A percentile compares a stretch with the other conserved stretches of the same genome.
These are phyloP conservation scores for Triplophysa tibetana DNA, from an alignment of 2,113 vertebrate genomes.

Conservation along the genomic window DNA sequence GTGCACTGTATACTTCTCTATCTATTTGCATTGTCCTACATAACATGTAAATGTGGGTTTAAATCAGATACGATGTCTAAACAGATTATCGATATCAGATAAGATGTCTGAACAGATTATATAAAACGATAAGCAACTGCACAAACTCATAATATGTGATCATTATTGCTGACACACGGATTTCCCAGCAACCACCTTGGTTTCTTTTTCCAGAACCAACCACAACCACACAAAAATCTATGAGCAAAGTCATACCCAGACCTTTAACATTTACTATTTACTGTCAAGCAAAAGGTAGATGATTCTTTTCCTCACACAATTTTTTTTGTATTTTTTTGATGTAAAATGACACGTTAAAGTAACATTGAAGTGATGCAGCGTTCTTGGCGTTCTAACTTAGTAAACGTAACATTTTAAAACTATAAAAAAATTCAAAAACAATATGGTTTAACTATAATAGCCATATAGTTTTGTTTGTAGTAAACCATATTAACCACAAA, in stretches of 20 bases:
- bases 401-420: too few relatives aligned
- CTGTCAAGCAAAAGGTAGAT: not conserved
- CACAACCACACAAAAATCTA: constrained; percentile 11
- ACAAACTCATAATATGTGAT: not conserved
- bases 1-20: too few relatives aligned
- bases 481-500: too few relatives aligned
- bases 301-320: too few relatives aligned
- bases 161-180: not conserved
- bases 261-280: not conserved
- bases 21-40: not conserved
- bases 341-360: not conserved
- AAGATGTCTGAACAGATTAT: not conserved
- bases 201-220: constrained; percentile 23
- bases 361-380: not conserved
- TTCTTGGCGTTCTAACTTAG: not conserved
- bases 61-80: not conserved
- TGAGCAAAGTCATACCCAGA: not conserved
- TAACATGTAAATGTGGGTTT: not conserved
- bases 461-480: too few relatives aligned
- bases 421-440: too few relatives aligned
- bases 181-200: constrained; percentile 34
- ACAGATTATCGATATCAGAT: not conserved
- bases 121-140: not conserved
- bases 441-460: too few relatives aligned
- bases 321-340: not conserved